Base-by-base conservation (phyloP, 2,113 vertebrate genomes). In the Esox niger region DNA sequence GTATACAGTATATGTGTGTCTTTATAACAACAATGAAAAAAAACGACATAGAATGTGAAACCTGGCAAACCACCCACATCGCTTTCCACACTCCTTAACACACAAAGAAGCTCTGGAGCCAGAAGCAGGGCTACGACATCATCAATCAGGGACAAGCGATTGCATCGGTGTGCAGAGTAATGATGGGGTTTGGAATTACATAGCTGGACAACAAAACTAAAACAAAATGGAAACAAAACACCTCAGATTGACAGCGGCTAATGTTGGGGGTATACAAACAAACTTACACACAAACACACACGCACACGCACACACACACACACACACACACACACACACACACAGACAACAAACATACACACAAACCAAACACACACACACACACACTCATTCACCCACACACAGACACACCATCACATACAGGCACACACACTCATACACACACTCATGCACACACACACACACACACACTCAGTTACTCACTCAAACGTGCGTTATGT, bases 151-250 rank as follows among this genome's bases (percentile, higher is more conserved):
- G 43, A 46, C 56, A 21, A 25, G 6, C 32, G 55, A 68, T 59
- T 59, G 56, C 66, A 60, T 68, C 56, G 20, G 30, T 66, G 64
- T 31, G 56, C 56, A 21, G 35, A 21, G 25, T 59, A 68, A 68
- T 68, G 66, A 60, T 21, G 33, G 55, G 23, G 31, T 32, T 61
- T 33, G 30, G 33, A 61, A 61, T 61, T 61, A 61, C 31, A 61
- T 26, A 58, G 56, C 29, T 27, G 17, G 56, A n/a, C 47, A 17
- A 58, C 29, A 20, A 30, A 25, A 58, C 26, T 13, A 29, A 8
- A 27, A 58, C 4, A 29, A 8, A 17, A 9, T 15, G 31, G 10
- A 30, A 58, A 58, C 10, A 1, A 58, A 27, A 58, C 17, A 58
- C 56, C 26, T 20, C 4, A 21, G 20, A 52, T n/a, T 21, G 47